Percentiles rank a stretch among this genome's conserved stretches.
Evolutionary conservation across 2,113 vertebrate species (phyloP).

Genomic region (Gracilinanus agilis): DNA sequence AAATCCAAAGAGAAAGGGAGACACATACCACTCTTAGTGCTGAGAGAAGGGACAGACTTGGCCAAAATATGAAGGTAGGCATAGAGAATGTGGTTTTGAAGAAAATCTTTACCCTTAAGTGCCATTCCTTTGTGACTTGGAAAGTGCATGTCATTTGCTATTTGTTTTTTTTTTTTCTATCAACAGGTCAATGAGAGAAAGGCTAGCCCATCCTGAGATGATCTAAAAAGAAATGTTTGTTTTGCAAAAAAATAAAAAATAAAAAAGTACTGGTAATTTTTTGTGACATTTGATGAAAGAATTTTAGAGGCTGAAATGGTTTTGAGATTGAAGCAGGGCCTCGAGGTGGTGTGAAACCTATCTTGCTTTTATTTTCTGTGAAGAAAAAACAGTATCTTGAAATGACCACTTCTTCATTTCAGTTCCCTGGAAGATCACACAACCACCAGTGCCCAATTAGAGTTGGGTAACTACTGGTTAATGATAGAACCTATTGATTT

Average conservation of each 20-base stretch:
- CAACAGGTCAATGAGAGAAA: neutral
- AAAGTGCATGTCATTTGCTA: neutral
- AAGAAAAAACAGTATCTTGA: conserved; percentile 52
- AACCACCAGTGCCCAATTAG: conserved; percentile 33
- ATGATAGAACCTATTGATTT: conserved; percentile 45
- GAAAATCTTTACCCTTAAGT: neutral
- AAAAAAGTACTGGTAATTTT: neutral
- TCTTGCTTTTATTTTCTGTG: conserved; percentile 1
- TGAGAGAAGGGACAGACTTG: neutral
- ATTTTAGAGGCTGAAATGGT: neutral
- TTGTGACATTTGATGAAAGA: conserved; percentile 35
- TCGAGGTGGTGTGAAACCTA: conserved; percentile 23
- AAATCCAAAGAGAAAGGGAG: neutral
- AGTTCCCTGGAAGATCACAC: conserved; percentile 30
- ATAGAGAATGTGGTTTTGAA: neutral
- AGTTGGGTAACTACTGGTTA: conserved; percentile 14
- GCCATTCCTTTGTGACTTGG: neutral
- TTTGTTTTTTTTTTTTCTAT: neutral
- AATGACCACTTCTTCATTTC: conserved; percentile 37
- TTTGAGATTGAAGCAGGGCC: conserved; percentile 31
- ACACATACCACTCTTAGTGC: neutral
- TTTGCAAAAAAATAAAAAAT: conserved; percentile 24
- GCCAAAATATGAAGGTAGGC: neutral
- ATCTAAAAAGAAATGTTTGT: conserved; percentile 11
- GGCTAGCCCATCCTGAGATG: neutral